A percentile compares a stretch with the other conserved stretches of the same genome.
These are phyloP conservation scores for Grantiella picta DNA, from an alignment of 2,113 vertebrate genomes.

Conservation along the genomic window DNA sequence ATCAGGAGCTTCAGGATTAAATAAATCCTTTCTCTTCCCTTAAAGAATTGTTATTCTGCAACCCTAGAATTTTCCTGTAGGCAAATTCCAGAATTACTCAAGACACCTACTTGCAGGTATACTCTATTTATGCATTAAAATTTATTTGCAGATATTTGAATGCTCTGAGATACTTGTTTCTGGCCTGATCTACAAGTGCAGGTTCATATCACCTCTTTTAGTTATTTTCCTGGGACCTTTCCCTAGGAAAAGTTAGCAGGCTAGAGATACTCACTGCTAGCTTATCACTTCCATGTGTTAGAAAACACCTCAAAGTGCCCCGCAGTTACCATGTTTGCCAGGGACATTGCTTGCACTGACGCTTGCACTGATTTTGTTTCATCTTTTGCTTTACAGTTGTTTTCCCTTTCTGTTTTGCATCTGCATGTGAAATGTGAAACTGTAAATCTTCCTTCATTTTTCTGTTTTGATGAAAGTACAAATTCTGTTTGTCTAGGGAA, in stretches of 20 bases:
- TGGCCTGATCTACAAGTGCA: not conserved
- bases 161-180: not conserved
- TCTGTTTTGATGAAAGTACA: not conserved
- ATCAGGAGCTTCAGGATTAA: not conserved
- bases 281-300: constrained; percentile 19
- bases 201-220: not conserved
- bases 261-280: constrained; percentile 46
- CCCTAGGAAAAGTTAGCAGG: constrained; percentile 37
- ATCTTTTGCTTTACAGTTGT: not conserved
- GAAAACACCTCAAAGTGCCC: constrained; percentile 14
- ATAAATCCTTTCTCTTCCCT: not conserved
- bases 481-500: not conserved
- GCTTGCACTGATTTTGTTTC: constrained; percentile 28
- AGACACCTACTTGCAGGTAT: not conserved
- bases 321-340: constrained; percentile 36
- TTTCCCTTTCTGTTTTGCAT: not conserved
- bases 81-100: not conserved
- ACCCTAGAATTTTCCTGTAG: not conserved
- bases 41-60: not conserved
- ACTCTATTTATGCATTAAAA: not conserved
- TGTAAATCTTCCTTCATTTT: not conserved
- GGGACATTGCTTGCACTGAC: constrained; percentile 21
- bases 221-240: not conserved
- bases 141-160: not conserved
- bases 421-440: not conserved